These are phyloP conservation scores for Acipenser transmontanus DNA, from an alignment of 2,797 vertebrate species.

Conservation along the genomic window DNA sequence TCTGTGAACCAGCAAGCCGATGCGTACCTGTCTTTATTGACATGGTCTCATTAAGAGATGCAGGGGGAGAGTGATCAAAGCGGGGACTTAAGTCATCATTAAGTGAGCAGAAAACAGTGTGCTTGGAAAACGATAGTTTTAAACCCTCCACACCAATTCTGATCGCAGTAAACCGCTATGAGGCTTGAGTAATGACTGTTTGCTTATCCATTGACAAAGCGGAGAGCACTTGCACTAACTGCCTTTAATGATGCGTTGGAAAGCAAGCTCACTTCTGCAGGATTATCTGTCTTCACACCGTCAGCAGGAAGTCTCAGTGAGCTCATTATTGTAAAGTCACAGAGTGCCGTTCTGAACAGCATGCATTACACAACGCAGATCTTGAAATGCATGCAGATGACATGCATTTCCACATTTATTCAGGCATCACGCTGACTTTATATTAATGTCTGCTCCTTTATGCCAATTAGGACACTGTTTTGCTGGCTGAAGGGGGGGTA, in stretches of 20 bases:
- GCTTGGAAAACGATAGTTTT: no score
- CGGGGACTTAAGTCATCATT: no score
- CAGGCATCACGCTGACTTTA: neutral
- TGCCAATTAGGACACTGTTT: neutral
- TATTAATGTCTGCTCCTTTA: neutral
- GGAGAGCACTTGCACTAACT: neutral
- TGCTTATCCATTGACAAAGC: neutral
- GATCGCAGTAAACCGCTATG: neutral
- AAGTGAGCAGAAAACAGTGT: no score
- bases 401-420: neutral
- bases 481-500: neutral
- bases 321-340: neutral
- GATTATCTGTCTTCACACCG: neutral
- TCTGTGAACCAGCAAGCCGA: no score
- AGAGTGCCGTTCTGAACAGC: neutral
- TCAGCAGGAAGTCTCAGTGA: conserved; percentile 1
- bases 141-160: no score
- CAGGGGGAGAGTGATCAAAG: no score
- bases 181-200: neutral
- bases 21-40: no score
- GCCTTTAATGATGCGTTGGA: neutral
- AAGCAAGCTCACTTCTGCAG: neutral
- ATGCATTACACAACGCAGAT: neutral
- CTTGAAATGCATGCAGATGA: neutral
- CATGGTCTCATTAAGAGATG: no score